Conservation (phyloP, 2,113 vertebrate species). For the Chlamydotis undulata region DNA sequence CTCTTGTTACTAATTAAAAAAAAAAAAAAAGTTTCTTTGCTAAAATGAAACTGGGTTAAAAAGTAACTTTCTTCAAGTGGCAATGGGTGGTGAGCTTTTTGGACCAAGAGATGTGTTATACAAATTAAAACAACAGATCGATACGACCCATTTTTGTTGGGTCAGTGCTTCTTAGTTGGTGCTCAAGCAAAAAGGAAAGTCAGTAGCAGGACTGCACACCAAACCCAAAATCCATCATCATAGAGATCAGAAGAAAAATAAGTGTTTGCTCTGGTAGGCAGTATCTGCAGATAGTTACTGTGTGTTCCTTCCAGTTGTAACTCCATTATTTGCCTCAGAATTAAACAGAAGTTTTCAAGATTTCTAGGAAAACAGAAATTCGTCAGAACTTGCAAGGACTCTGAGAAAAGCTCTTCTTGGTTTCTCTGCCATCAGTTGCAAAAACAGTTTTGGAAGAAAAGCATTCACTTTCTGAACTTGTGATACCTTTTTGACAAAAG, state of each 20-base stretch:
- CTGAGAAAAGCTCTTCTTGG: not conserved
- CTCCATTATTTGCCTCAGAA: not conserved
- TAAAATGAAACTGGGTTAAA: slow-evolving; percentile 16
- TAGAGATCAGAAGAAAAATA: not conserved
- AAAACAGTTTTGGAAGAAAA: not conserved
- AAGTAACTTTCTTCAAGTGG: slow-evolving; percentile 15
- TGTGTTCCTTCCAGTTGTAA: not conserved
- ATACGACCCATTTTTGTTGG: slow-evolving; percentile 40
- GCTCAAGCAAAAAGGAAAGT: slow-evolving; percentile 6
- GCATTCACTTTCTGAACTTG: not conserved
- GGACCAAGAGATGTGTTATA: not conserved
- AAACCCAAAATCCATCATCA: not conserved
- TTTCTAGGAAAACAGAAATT: not conserved
- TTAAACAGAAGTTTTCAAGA: not conserved
- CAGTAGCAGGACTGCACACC: not conserved
- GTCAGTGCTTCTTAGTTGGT: slow-evolving; percentile 17
- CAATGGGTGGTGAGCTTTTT: not conserved
- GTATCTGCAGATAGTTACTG: not conserved
- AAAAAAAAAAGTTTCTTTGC: not conserved
- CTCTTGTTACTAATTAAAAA: not conserved
- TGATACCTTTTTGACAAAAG: not conserved
- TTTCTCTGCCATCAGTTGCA: not conserved
- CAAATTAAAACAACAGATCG: slow-evolving; percentile 38
- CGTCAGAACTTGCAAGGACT: not conserved
- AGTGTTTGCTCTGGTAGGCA: not conserved